These are phyloP conservation scores for Campopleginae sp. DNA, from an alignment of 2,888 invertebrate genomes.

Conservation along the genomic window DNA sequence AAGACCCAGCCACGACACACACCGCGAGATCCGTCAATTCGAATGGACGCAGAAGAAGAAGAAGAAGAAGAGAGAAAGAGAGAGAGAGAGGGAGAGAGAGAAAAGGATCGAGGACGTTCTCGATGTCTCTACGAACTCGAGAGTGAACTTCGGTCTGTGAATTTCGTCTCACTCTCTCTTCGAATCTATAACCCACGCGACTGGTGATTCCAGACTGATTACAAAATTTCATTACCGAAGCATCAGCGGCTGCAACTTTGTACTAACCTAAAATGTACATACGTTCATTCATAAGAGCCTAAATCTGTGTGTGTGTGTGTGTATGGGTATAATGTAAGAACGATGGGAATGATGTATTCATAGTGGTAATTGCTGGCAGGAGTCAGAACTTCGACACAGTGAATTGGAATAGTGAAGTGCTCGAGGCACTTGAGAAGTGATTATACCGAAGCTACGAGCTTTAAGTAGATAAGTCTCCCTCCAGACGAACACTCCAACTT, in stretches of 20 bases:
- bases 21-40: constrained; percentile 63
- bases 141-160: constrained; percentile 29
- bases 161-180: constrained; percentile 27
- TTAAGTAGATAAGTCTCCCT: constrained; percentile 48
- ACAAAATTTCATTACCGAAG: constrained; percentile 65
- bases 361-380: constrained; percentile 55
- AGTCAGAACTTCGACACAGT: constrained; percentile 54
- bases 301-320: not conserved
- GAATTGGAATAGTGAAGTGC: constrained; percentile 23
- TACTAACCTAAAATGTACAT: constrained; percentile 39
- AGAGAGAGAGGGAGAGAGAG: constrained; percentile 12
- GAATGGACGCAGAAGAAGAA: constrained; percentile 50
- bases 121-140: constrained; percentile 29
- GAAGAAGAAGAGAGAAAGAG: not conserved
- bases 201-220: constrained; percentile 65
- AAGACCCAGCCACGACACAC: constrained; percentile 54
- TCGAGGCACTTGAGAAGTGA: constrained; percentile 6
- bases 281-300: not conserved
- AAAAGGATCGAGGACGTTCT: constrained; percentile 19
- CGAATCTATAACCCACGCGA: constrained; percentile 64
- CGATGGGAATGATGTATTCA: constrained; percentile 57
- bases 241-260: constrained; percentile 44
- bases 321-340: constrained; percentile 23
- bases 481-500: not conserved
- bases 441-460: constrained; percentile 28